These are phyloP conservation scores for Girardinus metallicus DNA, from an alignment of 2,797 vertebrate species.

Conservation along the genomic window DNA sequence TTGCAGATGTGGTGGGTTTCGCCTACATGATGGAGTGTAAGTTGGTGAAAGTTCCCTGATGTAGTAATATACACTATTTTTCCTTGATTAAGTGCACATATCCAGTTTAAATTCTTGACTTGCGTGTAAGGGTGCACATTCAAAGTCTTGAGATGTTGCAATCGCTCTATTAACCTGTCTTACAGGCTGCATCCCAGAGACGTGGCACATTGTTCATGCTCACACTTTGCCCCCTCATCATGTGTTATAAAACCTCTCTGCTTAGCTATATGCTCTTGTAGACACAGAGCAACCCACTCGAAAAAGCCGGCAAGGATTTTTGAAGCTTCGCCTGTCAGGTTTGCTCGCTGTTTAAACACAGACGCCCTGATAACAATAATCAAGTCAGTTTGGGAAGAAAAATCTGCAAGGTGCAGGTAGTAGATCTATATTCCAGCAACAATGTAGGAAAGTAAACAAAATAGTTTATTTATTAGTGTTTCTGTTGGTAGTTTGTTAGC, in stretches of 20 bases:
- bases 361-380: conserved; percentile 50
- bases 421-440: conserved; percentile 13
- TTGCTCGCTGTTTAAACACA: conserved; percentile 43
- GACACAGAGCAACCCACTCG: conserved; percentile 49
- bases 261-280: conserved; percentile 48
- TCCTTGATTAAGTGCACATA: conserved; percentile 22
- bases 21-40: conserved; percentile 51
- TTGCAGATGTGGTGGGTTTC: conserved; percentile 47
- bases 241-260: conserved; percentile 50
- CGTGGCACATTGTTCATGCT: conserved; percentile 22
- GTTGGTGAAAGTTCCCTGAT: conserved; percentile 67
- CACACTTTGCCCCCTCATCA: conserved; percentile 29
- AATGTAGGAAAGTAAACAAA: conserved; percentile 17
- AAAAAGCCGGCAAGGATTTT: conserved; percentile 15
- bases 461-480: conserved; percentile 36
- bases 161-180: conserved; percentile 19
- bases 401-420: conserved; percentile 3
- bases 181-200: conserved; percentile 33
- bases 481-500: not conserved
- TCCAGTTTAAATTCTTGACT: conserved; percentile 30
- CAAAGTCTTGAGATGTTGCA: conserved; percentile 33
- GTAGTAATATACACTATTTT: conserved; percentile 46
- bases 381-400: conserved; percentile 23
- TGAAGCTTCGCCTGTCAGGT: conserved; percentile 42
- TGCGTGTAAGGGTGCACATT: conserved; percentile 19